A percentile compares a stretch with the other conserved stretches of the same genome.
phyloP scores from a whole-genome alignment of 2,888 invertebrate genomes.

The Eupithecia dodoneata region DNA sequence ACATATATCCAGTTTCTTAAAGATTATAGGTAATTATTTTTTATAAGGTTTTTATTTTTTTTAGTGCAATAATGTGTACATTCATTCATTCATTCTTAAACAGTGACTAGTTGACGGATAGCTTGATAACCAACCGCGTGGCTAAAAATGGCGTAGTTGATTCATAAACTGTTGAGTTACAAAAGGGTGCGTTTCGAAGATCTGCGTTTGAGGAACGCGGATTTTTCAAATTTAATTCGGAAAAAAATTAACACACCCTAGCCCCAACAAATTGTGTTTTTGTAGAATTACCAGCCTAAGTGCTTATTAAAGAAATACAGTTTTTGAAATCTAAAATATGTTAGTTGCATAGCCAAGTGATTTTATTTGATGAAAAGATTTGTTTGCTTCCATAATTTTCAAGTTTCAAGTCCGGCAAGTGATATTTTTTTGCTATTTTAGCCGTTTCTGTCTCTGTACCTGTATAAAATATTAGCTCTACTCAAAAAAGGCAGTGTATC shows the following conservation, averaged over 20 bases:
- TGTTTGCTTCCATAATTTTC: background rate
- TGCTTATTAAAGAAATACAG: too few relatives aligned
- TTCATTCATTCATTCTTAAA: too few relatives aligned
- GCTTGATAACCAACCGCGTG: background rate
- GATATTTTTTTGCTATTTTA: background rate
- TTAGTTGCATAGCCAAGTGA: background rate
- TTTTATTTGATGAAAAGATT: background rate
- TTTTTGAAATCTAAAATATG: too few relatives aligned
- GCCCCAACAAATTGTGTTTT: background rate
- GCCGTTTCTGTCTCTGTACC: background rate
- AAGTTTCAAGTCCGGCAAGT: background rate
- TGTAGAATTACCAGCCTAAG: background rate
- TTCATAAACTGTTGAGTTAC: too few relatives aligned
- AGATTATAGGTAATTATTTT: too few relatives aligned
- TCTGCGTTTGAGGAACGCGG: background rate
- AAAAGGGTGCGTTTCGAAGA: too few relatives aligned
- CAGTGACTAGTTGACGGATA: background rate
- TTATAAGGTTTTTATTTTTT: too few relatives aligned
- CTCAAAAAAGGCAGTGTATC: conserved; percentile 44
- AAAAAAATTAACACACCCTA: background rate
- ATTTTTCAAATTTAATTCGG: background rate
- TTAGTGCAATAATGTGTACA: too few relatives aligned
- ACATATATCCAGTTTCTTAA: background rate
- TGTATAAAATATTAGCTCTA: background rate
- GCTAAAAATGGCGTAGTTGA: background rate